These are phyloP conservation scores for Alviniconcha strummeri DNA, from an alignment of 2,888 invertebrate genomes.

Conservation along the genomic window DNA sequence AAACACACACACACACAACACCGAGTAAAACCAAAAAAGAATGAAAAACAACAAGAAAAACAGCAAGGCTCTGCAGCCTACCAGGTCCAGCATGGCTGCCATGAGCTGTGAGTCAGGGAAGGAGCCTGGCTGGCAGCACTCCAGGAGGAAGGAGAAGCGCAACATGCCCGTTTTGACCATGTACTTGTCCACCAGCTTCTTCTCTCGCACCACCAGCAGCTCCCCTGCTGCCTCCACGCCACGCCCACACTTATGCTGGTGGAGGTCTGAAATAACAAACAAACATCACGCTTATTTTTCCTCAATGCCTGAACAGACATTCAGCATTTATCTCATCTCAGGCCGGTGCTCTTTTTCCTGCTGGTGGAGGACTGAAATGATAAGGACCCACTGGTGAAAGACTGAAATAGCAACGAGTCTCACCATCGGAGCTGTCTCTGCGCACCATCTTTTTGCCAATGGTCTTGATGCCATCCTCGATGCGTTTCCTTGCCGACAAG, in stretches of 20 bases:
- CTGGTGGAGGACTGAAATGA: too few species aligned
- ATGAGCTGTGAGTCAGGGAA: constrained; percentile 97
- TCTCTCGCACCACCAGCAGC: constrained; percentile 90
- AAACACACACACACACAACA: too few species aligned
- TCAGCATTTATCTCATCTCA: too few species aligned
- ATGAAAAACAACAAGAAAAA: too few species aligned
- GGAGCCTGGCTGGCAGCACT: constrained; percentile 95
- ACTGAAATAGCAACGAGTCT: background rate
- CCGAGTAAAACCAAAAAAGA: too few species aligned
- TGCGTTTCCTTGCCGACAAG: constrained; percentile 81
- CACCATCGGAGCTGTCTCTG: constrained; percentile 86
- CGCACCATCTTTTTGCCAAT: constrained; percentile 85
- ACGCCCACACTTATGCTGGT: constrained; percentile 36
- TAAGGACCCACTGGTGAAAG: too few species aligned
- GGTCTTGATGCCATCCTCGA: constrained; percentile 88
- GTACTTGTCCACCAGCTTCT: constrained; percentile 86
- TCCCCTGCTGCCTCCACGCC: constrained; percentile 77
- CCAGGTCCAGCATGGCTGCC: constrained; percentile 94
- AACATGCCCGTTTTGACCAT: constrained; percentile 88
- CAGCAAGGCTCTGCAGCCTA: constrained; percentile 73
- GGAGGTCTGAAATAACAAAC: constrained; percentile 39
- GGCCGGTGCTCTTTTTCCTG: too few species aligned
- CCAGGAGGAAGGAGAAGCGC: constrained; percentile 92
- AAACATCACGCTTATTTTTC: too few species aligned
- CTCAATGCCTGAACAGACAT: too few species aligned